Base-by-base conservation (phyloP, 2,888 invertebrate species). In the Autographa gamma region DNA sequence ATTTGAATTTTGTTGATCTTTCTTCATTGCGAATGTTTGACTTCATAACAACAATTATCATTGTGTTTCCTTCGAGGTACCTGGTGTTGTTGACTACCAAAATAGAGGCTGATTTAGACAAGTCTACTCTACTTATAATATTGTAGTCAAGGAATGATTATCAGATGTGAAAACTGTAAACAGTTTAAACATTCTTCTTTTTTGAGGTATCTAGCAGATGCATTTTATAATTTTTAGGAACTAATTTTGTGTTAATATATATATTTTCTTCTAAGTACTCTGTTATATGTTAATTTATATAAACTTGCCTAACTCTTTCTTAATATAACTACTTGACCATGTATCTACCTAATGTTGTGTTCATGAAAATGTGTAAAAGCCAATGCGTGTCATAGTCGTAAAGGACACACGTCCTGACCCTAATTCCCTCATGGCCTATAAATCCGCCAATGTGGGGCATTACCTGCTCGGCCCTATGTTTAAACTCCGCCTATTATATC, bases 371-470 rank as follows among this genome's bases (percentile, higher is more conserved):
- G 79, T 77, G 76, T 82, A 78, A 81, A 83, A 82, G 80, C 73
- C 73, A 88, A 87, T 84, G 82, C 82, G 86, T 86, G 84, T 76
- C 81, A 85, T 84, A 88, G 87, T 89, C 88, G 85, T 87, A 91
- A 92, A 91, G 91, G 91, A 90, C 87, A 88, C 85, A 75, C 85
- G 86, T 89, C 88, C 90, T 91, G 89, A 90, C 92, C 91, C 88
- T 87, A 89, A 90, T 91, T 89, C 89, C 89, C 90, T 77, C 85
- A 88, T 86, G 90, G 88, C 89, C 86, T 89, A 92, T 93, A 93
- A 93, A 93, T 90, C 87, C 84, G 83, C 86, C 88, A 88, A 91
- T 92, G 90, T 89, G 86, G 91, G 88, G 88, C 91, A 88, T 90
- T 88, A 89, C 88, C 86, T 85, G 88, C 86, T 87, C 85, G 83